Evolutionary conservation across 2,888 invertebrate species (phyloP), one percentile per base, ranked within the genome.

Genomic region (Mythimna lalbum): DNA sequence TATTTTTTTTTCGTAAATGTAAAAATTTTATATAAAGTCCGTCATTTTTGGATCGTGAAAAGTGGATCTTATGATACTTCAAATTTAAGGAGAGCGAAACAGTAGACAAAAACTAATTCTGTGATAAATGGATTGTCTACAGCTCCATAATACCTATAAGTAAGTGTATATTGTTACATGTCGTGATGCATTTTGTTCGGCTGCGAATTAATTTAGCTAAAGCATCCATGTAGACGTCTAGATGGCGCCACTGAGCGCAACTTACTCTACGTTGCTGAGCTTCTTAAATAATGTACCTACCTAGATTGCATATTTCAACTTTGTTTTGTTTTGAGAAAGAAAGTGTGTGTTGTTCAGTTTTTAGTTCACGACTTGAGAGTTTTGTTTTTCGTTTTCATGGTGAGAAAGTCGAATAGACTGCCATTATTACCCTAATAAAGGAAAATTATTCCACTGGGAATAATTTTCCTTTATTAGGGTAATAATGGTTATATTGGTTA

Each of bases 141-240:
- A 31, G 10, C 10, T 14, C 36, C 56, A 21, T 21, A 33, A n/a
- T 1, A 27, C n/a, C n/a, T n/a, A 50, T 52, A 31, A 39, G n/a
- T 49, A 47, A 14, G 57, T 63, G 62, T 71, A 36, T 78, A 72
- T 84, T 39, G 62, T 73, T 75, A 79, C 71, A 78, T 76, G 67
- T 67, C 74, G 63, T 80, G 73, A 79, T 83, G 83, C 85, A 87
- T 86, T 90, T 87, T 86, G 83, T 88, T 88, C 83, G 81, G 78
- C 75, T 81, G 82, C 73, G 80, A 88, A 89, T 90, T 90, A 89
- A 89, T 90, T 90, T 87, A 87, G 84, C 81, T 85, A 88, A n/a
- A 87, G 87, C 85, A 86, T 87, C 90, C 82, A 91, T 92, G 85
- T 91, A 92, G 92, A 92, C 92, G 92, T 92, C 92, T 92, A 88